phyloP scores from a whole-genome alignment of 2,888 invertebrate genomes.

The Caenorhabditis sinica region DNA sequence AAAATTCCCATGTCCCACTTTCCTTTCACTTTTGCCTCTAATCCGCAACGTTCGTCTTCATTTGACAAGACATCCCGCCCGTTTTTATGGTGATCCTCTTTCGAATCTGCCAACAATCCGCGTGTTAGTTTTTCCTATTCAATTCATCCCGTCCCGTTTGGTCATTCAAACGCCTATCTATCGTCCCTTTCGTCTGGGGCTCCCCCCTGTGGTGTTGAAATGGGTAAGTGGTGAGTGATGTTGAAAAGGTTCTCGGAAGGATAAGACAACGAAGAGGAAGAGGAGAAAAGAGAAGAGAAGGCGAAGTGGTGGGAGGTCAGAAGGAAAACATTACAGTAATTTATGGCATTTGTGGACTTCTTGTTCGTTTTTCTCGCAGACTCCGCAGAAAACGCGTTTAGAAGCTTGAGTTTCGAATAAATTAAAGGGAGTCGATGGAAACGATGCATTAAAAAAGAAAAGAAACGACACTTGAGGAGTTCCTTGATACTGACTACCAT shows the following conservation, averaged over 20 bases:
- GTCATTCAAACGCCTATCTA: constrained; percentile 31
- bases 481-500: not conserved
- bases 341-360: constrained; percentile 48
- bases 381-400: constrained; percentile 8
- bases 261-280: not conserved
- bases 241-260: constrained; percentile 22
- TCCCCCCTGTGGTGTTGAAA: constrained; percentile 61
- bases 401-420: constrained; percentile 22
- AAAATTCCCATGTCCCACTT: not conserved
- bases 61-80: constrained; percentile 13
- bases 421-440: constrained; percentile 14
- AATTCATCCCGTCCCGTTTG: constrained; percentile 3
- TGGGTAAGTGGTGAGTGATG: constrained; percentile 50
- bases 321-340: constrained; percentile 69
- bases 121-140: constrained; percentile 38
- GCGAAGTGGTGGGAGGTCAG: constrained; percentile 20
- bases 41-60: constrained; percentile 26
- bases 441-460: not conserved
- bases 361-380: constrained; percentile 29
- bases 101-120: constrained; percentile 3
- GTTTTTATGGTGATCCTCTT: constrained; percentile 52
- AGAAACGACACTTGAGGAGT: not conserved
- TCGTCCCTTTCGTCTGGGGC: constrained; percentile 14
- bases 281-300: constrained; percentile 15
- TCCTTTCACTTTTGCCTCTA: not conserved